Base-by-base conservation (phyloP, 2,888 invertebrate genomes). In the Amblyjoppa proteus region DNA sequence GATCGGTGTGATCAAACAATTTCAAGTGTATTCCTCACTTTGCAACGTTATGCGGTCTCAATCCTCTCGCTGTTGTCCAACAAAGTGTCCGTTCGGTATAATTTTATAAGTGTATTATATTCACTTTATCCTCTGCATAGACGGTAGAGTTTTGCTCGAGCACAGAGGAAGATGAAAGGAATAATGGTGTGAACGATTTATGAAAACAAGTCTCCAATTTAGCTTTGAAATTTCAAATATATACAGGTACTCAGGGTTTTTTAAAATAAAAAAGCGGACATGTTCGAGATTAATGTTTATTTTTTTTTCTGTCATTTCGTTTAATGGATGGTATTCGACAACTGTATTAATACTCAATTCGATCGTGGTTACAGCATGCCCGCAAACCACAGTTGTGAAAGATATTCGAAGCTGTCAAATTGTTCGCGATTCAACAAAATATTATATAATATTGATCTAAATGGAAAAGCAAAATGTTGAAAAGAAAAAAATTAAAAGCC, bases 401-500 rank as follows among this genome's bases (percentile, higher is more conserved):
- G 11, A 45, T 45, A 45, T 45, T 45, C 45, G 13, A 45, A 13
- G 45, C 45, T 45, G 3, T 13, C 13, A 13, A 11, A 45, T 13
- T 45, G 45, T 45, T 45, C 3, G 3, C 1, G 13, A 45, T 3
- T 2, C 45, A 45, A 45, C 3, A 45, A 13, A 13, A 41, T 41
- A 4, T 41, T 41, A 41, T 7, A 41, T 41, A 41, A 41, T 41
- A 7, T 41, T 7, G 7, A 41, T 7, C 41, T 5, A 41, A 41
- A 41, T 41, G 41, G 68, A 58, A 56, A 41, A 16, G 34, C 34
- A 38, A 64, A 64, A 38, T 61, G 51, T 66, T 5, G 34, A 64
- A 66, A 38, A 75, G 53, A 69, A 87, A 77, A 85, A 86, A 85
- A 85, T 88, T 88, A 81, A 88, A 89, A 88, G 41, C 38, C 68